Evolutionary conservation across 2,888 invertebrate genomes (phyloP).

Genomic region (Aleiodes testaceus): DNA sequence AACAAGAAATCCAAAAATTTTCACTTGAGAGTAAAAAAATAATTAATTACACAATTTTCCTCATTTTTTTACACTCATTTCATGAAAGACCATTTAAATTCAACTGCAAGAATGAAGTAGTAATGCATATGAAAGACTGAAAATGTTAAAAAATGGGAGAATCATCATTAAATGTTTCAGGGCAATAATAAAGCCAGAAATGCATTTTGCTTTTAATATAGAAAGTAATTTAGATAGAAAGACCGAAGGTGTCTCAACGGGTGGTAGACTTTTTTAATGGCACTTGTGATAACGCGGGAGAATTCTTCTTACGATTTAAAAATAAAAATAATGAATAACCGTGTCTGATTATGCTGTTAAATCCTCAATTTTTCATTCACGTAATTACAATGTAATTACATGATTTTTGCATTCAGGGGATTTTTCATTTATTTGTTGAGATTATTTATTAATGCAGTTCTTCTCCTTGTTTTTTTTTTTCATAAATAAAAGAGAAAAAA

Average conservation of each 20-base stretch:
- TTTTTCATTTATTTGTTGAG: neutral
- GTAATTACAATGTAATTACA: neutral
- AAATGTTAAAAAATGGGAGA: slow-evolving; percentile 22
- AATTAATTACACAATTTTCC: too few species aligned
- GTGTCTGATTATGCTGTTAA: slow-evolving; percentile 21
- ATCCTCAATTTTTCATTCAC: slow-evolving; percentile 13
- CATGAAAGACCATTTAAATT: too few species aligned
- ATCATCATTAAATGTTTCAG: slow-evolving; percentile 49
- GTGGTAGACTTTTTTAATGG: slow-evolving; percentile 43
- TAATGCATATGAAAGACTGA: neutral
- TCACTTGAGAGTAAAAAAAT: too few species aligned
- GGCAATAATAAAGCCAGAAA: slow-evolving; percentile 60
- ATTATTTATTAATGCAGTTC: neutral
- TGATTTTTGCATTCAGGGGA: neutral
- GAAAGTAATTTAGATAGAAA: slow-evolving; percentile 62
- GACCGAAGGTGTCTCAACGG: slow-evolving; percentile 30
- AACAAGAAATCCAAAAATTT: too few species aligned
- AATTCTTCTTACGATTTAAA: slow-evolving; percentile 49
- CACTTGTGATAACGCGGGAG: slow-evolving; percentile 51
- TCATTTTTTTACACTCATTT: too few species aligned
- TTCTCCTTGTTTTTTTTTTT: neutral
- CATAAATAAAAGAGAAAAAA: neutral
- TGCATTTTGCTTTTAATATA: slow-evolving; percentile 61
- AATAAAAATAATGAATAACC: slow-evolving; percentile 1
- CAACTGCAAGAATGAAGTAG: neutral